Conservation (phyloP, 2,797 vertebrate species). For the Todus mexicanus region DNA sequence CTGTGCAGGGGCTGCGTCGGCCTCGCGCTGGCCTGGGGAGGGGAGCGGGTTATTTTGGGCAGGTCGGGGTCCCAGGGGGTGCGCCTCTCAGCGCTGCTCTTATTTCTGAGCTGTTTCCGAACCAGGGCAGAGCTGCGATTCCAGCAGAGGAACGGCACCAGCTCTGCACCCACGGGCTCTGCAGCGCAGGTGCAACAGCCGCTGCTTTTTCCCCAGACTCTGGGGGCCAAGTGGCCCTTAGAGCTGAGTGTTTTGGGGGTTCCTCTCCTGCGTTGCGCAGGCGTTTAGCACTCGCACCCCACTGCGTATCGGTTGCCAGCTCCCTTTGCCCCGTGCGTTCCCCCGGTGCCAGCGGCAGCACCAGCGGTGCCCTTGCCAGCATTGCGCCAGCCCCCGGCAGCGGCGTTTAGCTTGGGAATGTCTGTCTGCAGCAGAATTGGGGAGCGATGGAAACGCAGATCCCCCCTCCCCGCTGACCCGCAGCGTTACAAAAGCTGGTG, state of each 20-base stretch:
- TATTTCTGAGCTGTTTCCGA: background rate
- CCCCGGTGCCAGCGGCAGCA: background rate
- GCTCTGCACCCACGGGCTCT: background rate
- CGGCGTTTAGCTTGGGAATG: accelerated
- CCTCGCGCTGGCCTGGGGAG: background rate
- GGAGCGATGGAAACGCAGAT: background rate
- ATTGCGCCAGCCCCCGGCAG: background rate
- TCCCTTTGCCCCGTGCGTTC: accelerated
- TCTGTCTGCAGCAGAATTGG: background rate
- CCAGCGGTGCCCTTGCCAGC: accelerated
- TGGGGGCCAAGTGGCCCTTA: background rate
- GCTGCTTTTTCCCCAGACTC: accelerated
- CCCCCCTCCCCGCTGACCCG: background rate
- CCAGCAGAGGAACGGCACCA: background rate
- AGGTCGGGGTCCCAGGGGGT: background rate
- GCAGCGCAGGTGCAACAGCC: accelerated
- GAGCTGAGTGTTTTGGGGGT: accelerated
- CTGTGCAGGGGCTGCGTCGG: background rate
- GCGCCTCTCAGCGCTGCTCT: background rate
- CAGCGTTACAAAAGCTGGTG: background rate
- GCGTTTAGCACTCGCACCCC: background rate
- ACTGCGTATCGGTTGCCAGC: accelerated
- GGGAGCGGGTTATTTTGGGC: background rate
- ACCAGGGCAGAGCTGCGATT: background rate
- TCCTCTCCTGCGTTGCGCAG: accelerated